phyloP scores from a whole-genome alignment of 2,113 vertebrate genomes.

The Entomyzon cyanotis region DNA sequence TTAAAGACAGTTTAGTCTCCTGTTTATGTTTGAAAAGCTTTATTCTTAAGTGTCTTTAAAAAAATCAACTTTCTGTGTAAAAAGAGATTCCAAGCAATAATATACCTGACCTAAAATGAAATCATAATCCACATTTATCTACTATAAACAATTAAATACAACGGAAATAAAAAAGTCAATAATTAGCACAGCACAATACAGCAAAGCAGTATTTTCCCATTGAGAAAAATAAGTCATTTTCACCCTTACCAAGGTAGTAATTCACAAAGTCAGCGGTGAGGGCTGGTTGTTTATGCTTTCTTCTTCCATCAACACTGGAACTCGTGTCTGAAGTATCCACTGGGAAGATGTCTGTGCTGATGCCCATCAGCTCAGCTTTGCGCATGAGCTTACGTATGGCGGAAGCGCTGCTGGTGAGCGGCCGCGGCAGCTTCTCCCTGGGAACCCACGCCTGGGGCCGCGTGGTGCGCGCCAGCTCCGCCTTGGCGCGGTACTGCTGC shows the following conservation, averaged over 20 bases:
- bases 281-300: constrained; percentile 96
- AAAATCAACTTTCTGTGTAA: not conserved
- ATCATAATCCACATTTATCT: not conserved
- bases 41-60: not conserved
- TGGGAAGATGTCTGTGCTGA: constrained; percentile 97
- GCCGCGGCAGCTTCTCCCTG: constrained; percentile 92
- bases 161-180: not conserved
- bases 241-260: constrained; percentile 92
- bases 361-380: constrained; percentile 97
- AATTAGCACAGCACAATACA: not conserved
- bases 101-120: not conserved
- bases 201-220: not conserved
- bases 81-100: not conserved
- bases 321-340: constrained; percentile 94
- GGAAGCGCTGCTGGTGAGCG: constrained; percentile 94
- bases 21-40: not conserved
- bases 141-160: not conserved
- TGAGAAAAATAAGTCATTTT: not conserved
- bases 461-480: constrained; percentile 92
- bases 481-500: constrained; percentile 94
- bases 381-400: constrained; percentile 97
- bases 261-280: constrained; percentile 98
- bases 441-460: constrained; percentile 97
- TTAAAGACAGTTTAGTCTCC: not conserved
- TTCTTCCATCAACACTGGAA: constrained; percentile 92